Conservation (phyloP, 2,113 vertebrate species). For the Charadrius vociferus region DNA sequence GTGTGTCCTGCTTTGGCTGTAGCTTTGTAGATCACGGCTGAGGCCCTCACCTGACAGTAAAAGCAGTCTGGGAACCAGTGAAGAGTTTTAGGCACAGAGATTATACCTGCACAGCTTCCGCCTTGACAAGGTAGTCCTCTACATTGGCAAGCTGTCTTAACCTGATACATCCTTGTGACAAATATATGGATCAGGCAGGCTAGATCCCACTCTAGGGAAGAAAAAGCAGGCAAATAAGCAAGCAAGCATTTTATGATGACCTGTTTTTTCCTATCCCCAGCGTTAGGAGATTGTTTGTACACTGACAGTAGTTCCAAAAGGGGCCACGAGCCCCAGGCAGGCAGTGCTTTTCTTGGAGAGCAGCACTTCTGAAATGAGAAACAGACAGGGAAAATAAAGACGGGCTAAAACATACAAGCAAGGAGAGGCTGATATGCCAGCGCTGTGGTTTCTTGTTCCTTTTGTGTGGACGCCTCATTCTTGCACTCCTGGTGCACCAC, state of each 20-base stretch:
- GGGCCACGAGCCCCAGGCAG: not conserved
- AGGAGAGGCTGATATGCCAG: not conserved
- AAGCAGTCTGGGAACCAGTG: not conserved
- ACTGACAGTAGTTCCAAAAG: not conserved
- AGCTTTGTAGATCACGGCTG: not conserved
- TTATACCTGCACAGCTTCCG: not conserved
- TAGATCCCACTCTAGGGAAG: not conserved
- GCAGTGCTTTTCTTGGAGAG: constrained; percentile 59
- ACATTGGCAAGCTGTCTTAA: not conserved
- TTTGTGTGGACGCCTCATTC: not conserved
- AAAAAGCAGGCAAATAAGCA: not conserved
- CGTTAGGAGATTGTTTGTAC: not conserved
- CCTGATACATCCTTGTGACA: not conserved
- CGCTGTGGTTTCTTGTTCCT: not conserved
- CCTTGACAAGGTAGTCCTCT: not conserved
- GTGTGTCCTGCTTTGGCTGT: not conserved
- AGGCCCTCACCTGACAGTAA: not conserved
- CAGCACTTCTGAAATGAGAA: not conserved
- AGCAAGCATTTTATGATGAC: not conserved
- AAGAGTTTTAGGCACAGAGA: not conserved
- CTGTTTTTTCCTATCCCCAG: not conserved
- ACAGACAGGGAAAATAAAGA: constrained; percentile 30
- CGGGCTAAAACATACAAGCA: not conserved
- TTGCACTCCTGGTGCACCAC: not conserved
- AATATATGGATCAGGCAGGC: not conserved